Evolutionary conservation across 2,113 vertebrate species (phyloP), one percentile per base, ranked within the genome.

Genomic region (Heterotis niloticus): DNA sequence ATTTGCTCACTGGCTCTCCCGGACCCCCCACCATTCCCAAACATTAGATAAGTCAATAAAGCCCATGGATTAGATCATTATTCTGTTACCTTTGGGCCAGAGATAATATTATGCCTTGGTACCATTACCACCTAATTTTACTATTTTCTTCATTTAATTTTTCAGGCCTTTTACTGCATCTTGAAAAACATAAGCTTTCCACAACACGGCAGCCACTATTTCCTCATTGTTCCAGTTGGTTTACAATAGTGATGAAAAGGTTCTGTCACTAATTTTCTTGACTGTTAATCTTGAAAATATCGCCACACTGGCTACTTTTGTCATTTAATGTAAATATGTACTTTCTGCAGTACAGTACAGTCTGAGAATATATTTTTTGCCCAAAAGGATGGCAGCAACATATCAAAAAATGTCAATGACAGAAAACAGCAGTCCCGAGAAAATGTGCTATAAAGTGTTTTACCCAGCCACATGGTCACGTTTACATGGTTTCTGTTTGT

Each of bases 111-210:
- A 69, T 80, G 78, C 52, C 81, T 79, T 80, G 82, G 71, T 80
- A 83, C 83, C 82, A 85, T 85, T 85, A 85, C 80, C n/a, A 65
- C 73, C 78, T 65, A 81, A 85, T 85, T 72, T 52, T 34, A 1
- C 67, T 29, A 2, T 62, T 14, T 14, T 11, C 59, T 62, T 17
- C 59, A 14, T 62, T 62, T 11, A 62, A 4, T 62, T 20, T 17
- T 62, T 62, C 20, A 3, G 20, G 59, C 10, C 59, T 72, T 67
- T 67, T 67, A 14, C 26, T 67, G 51, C 54, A 57, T 2, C 7
- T 44, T 7, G 51, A 24, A 74, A 69, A 57, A 57, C 16, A 65
- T 1, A 28, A 24, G 12, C 59, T 57, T n/a, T 57, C 23, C 23
- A 44, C 34, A n/a, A n/a, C 71, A 57, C 54, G 12, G 17, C 24